These are phyloP conservation scores for Siderastrea siderea DNA, from an alignment of 92 coral and sea anemone species.

Conservation along the genomic window DNA sequence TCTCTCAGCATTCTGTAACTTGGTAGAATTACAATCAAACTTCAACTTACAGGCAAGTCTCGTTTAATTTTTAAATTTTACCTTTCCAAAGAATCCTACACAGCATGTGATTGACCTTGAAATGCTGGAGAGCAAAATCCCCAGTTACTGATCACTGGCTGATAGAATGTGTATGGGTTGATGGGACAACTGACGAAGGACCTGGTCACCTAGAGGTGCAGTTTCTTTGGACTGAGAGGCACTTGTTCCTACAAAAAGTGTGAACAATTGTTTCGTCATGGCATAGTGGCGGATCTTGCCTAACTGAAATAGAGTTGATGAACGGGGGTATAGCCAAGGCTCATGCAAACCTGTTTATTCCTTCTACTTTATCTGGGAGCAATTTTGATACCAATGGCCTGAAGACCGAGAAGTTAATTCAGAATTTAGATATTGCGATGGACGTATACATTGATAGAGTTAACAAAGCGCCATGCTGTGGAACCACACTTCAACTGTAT, in stretches of 20 bases:
- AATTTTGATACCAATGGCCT: conserved; percentile 70
- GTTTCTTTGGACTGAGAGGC: too few species aligned
- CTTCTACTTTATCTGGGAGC: conserved; percentile 70
- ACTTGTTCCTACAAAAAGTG: conserved; percentile 35
- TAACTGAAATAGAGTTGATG: conserved; percentile 73
- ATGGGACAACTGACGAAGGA: conserved; percentile 59
- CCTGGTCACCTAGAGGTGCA: too few species aligned
- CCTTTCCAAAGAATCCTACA: conserved; percentile 63
- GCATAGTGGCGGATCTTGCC: conserved; percentile 71
- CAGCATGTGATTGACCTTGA: conserved; percentile 68
- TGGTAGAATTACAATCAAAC: background rate
- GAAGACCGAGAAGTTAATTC: conserved; percentile 35
- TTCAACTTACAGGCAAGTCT: too few species aligned
- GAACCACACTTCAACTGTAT: background rate
- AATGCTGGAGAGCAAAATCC: conserved; percentile 58
- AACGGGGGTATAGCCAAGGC: conserved; percentile 79
- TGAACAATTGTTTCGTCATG: conserved; percentile 70
- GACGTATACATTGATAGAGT: conserved; percentile 35
- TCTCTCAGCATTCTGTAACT: conserved; percentile 19
- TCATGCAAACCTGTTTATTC: conserved; percentile 69
- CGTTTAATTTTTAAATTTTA: conserved; percentile 1
- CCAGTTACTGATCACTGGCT: conserved; percentile 23
- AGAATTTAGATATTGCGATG: conserved; percentile 47
- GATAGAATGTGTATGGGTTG: conserved; percentile 69
- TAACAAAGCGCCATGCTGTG: background rate